phyloP scores from a whole-genome alignment of 2,113 vertebrate species.

The Balaenoptera acutorostrata region DNA sequence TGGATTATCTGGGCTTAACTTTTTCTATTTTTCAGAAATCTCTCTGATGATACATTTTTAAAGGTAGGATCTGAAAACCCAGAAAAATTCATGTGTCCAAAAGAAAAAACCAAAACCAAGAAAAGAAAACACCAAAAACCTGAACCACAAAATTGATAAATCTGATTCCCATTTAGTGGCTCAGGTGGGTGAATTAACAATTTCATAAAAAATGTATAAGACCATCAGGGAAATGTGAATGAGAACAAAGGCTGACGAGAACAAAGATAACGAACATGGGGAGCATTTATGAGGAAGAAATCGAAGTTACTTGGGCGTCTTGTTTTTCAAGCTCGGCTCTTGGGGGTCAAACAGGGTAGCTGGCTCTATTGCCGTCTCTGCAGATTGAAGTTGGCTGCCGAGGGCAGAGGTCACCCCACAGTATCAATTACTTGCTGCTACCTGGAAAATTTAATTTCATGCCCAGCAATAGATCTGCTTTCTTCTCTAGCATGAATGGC shows the following conservation, averaged over 20 bases:
- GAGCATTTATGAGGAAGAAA: not conserved
- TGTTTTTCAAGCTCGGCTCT: not conserved
- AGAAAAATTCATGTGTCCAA: not conserved
- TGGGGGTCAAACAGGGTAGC: constrained; percentile 35
- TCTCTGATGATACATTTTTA: not conserved
- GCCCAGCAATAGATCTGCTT: constrained; percentile 76
- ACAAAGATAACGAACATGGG: not conserved
- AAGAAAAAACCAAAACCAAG: not conserved
- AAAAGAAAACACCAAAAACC: not conserved
- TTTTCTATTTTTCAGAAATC: constrained; percentile 9
- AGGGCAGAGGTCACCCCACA: constrained; percentile 74
- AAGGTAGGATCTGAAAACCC: constrained; percentile 2
- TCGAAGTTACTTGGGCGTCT: not conserved
- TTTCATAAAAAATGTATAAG: constrained; percentile 56
- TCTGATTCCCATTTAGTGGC: constrained; percentile 27
- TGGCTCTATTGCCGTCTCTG: not conserved
- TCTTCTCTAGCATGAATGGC: constrained; percentile 76
- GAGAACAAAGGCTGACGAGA: constrained; percentile 27
- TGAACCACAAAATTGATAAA: not conserved
- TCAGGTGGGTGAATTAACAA: constrained; percentile 35
- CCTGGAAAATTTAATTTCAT: constrained; percentile 85
- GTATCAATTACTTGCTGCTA: constrained; percentile 82
- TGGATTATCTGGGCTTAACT: not conserved
- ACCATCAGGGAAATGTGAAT: constrained; percentile 11
- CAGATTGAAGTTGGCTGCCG: constrained; percentile 59